Evolutionary conservation across 2,113 vertebrate species (phyloP).

Genomic region (Cyprinodon variegatus): DNA sequence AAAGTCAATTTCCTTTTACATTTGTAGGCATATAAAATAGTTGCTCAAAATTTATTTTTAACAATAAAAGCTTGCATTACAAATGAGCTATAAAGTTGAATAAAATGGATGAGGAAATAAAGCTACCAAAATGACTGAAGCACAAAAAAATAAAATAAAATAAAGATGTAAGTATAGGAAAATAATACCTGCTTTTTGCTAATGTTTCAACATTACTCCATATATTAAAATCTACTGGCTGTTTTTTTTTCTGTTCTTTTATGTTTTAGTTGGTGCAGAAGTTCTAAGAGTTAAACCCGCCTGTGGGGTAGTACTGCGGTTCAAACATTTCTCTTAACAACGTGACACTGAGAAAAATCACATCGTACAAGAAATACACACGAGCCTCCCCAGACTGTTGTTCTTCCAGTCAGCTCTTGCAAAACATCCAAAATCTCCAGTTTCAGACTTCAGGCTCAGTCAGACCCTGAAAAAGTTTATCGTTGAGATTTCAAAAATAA

Average conservation of each 20-base stretch:
- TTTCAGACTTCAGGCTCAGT: constrained; percentile 56
- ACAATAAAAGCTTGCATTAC: background rate
- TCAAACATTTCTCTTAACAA: constrained; percentile 33
- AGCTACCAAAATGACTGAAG: too few relatives aligned
- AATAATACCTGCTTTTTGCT: too few relatives aligned
- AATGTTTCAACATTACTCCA: too few relatives aligned
- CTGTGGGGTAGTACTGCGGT: constrained; percentile 11
- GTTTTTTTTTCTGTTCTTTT: background rate
- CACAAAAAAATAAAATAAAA: too few relatives aligned
- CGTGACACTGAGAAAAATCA: constrained; percentile 39
- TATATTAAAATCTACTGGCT: background rate
- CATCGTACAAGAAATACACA: constrained; percentile 54
- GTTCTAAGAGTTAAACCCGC: background rate
- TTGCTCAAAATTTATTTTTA: background rate
- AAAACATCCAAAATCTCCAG: constrained; percentile 58
- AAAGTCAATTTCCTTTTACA: too few relatives aligned
- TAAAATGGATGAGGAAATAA: too few relatives aligned
- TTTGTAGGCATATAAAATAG: background rate
- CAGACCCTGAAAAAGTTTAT: constrained; percentile 57
- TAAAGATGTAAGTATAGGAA: too few relatives aligned
- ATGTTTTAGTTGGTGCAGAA: background rate
- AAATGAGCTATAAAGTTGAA: background rate
- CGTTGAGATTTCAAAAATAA: constrained; percentile 70
- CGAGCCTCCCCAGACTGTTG: constrained; percentile 51
- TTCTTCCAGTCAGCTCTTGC: constrained; percentile 64